Evolutionary conservation across 2,797 vertebrate species (phyloP).

Genomic region (Synanceia verrucosa): DNA sequence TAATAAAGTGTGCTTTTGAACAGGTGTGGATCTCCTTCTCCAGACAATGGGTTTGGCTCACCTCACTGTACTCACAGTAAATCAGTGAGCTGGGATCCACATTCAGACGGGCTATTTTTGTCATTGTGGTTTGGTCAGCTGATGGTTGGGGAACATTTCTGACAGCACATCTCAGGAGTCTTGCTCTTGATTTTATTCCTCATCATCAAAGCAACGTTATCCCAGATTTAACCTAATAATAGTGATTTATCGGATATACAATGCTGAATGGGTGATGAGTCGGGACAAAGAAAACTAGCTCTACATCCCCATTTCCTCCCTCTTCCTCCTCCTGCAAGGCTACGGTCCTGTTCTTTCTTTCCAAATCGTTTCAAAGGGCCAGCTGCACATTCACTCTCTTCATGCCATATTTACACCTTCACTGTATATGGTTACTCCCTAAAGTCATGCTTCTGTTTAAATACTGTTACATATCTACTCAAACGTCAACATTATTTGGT

Average conservation of each 20-base stretch:
- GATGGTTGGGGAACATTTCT: slow-evolving; percentile 27
- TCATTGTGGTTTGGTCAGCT: slow-evolving; percentile 45
- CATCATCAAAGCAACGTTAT: neutral
- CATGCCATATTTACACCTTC: slow-evolving; percentile 39
- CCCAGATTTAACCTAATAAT: neutral
- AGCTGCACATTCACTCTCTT: slow-evolving; percentile 44
- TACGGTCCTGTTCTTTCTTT: neutral
- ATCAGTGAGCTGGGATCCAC: slow-evolving; percentile 53
- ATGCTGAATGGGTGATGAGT: slow-evolving; percentile 1
- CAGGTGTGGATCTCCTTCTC: slow-evolving; percentile 75
- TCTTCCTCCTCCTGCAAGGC: neutral
- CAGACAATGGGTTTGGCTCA: slow-evolving; percentile 76
- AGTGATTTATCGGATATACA: neutral
- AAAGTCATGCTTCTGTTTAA: slow-evolving; percentile 28
- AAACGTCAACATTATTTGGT: slow-evolving; percentile 19
- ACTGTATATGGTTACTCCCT: slow-evolving; percentile 14
- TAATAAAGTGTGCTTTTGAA: slow-evolving; percentile 70
- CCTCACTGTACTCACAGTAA: slow-evolving; percentile 64
- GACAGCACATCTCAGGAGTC: slow-evolving; percentile 15
- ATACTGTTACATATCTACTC: slow-evolving; percentile 31
- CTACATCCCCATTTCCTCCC: neutral
- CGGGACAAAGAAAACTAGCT: neutral
- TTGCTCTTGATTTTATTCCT: neutral
- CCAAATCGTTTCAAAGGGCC: slow-evolving; percentile 23
- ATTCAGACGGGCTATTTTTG: slow-evolving; percentile 60